These are phyloP conservation scores for Neosalanx taihuensis DNA, from an alignment of 2,797 vertebrate genomes.

Conservation along the genomic window DNA sequence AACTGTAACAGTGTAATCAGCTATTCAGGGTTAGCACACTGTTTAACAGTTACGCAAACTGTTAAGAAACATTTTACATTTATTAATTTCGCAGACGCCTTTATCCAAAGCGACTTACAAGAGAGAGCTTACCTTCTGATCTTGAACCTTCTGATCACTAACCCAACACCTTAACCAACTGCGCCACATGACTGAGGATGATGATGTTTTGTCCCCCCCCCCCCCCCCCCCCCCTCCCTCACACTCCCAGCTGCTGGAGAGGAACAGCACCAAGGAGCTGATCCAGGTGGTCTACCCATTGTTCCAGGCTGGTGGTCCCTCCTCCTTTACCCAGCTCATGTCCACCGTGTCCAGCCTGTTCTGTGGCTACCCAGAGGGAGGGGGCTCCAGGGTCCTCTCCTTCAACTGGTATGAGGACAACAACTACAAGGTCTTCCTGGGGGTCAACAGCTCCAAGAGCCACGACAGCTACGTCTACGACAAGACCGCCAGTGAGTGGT, in stretches of 20 bases:
- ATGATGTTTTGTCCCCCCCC: not conserved
- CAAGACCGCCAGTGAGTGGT: conserved; percentile 82
- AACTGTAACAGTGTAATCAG: not conserved
- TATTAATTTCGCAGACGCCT: no score
- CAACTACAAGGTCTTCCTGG: conserved; percentile 96
- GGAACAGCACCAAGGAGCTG: conserved; percentile 78
- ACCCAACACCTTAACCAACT: no score
- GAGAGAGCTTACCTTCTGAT: no score
- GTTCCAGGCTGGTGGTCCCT: conserved; percentile 68
- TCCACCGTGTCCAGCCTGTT: conserved; percentile 80
- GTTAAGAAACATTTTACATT: no score
- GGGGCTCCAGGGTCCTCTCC: conserved; percentile 86
- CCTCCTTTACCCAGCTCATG: conserved; percentile 77
- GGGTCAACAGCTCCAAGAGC: conserved; percentile 83
- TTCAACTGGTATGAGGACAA: conserved; percentile 99
- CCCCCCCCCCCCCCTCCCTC: not conserved
- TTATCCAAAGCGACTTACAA: no score
- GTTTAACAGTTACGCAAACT: not conserved
- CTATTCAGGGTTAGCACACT: not conserved
- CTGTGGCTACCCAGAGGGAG: conserved; percentile 91
- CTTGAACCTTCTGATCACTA: no score
- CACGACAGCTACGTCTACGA: conserved; percentile 80
- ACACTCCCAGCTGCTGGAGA: conserved; percentile 73
- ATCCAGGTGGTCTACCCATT: conserved; percentile 71
- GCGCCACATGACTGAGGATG: no score